Evolutionary conservation across 2,888 invertebrate genomes (phyloP).

Genomic region (Drosophila ustulata): DNA sequence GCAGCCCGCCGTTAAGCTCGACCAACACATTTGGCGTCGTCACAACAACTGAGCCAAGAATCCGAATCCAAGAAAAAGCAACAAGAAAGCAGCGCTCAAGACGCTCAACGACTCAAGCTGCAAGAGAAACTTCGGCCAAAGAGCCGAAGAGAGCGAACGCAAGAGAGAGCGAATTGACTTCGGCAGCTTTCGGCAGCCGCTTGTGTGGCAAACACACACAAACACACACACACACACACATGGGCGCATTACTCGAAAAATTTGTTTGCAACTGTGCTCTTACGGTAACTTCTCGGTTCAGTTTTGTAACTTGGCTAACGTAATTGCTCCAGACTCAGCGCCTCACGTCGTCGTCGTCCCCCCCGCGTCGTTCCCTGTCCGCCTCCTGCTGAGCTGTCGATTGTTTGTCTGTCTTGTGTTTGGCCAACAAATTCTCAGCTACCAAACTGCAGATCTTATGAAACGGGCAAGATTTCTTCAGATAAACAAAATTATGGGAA

Average conservation of each 20-base stretch:
- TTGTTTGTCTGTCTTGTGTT: slow-evolving; percentile 22
- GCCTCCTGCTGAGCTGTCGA: slow-evolving; percentile 9
- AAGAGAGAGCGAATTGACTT: slow-evolving; percentile 1
- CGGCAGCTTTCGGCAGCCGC: slow-evolving; percentile 10
- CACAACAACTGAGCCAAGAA: slow-evolving; percentile 49
- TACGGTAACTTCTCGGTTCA: slow-evolving; percentile 30
- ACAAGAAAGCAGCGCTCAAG: slow-evolving; percentile 36
- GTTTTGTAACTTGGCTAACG: slow-evolving; percentile 38
- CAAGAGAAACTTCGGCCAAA: slow-evolving; percentile 44
- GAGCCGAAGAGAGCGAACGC: neutral
- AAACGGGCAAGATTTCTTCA: slow-evolving; percentile 17
- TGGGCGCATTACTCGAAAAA: slow-evolving; percentile 12
- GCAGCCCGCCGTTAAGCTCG: slow-evolving; percentile 37
- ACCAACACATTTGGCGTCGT: slow-evolving; percentile 69
- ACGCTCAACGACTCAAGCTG: slow-evolving; percentile 14
- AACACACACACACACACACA: neutral
- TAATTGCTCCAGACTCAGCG: slow-evolving; percentile 38
- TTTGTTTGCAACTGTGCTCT: slow-evolving; percentile 17
- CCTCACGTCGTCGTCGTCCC: neutral
- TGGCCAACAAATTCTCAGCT: slow-evolving; percentile 36
- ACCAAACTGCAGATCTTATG: slow-evolving; percentile 26
- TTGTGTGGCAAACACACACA: slow-evolving; percentile 19
- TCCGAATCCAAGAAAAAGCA: slow-evolving; percentile 16
- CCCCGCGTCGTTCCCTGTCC: neutral
- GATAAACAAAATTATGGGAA: slow-evolving; percentile 21